Percentiles rank a stretch among this genome's conserved stretches.
Evolutionary conservation across 2,888 invertebrate species (phyloP).

Genomic region (Apotomis capreana): DNA sequence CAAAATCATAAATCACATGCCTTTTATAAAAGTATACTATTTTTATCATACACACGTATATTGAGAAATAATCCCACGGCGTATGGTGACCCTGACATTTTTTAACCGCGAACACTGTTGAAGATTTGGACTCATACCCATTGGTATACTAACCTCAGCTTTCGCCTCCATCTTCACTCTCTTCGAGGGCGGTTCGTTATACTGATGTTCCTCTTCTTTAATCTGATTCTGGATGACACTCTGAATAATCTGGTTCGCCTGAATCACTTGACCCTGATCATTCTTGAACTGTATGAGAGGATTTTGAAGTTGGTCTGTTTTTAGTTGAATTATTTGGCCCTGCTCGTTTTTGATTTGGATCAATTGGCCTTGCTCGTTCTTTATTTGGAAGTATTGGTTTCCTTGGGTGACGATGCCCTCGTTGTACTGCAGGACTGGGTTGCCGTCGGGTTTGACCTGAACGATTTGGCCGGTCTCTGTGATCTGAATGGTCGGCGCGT

Average conservation of each 20-base stretch:
- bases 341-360: constrained; percentile 77
- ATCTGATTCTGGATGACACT: constrained; percentile 35
- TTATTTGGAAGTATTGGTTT: constrained; percentile 72
- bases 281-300: constrained; percentile 68
- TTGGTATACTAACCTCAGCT: constrained; percentile 58
- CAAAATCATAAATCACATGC: too few relatives aligned
- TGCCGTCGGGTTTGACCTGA: constrained; percentile 70
- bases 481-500: constrained; percentile 77
- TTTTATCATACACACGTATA: too few relatives aligned
- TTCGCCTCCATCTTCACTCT: constrained; percentile 71
- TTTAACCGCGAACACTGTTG: too few relatives aligned
- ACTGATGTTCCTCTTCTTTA: constrained; percentile 43
- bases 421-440: constrained; percentile 69
- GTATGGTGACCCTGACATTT: too few relatives aligned
- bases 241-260: constrained; percentile 43
- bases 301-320: constrained; percentile 68
- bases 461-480: constrained; percentile 79
- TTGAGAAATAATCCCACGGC: background rate
- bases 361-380: constrained; percentile 76
- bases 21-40: too few relatives aligned
- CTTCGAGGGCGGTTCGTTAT: constrained; percentile 72
- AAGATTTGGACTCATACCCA: background rate
- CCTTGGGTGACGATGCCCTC: constrained; percentile 57
- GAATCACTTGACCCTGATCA: constrained; percentile 67
- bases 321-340: constrained; percentile 75